These are phyloP conservation scores for Ophraella communa DNA, from an alignment of 2,888 invertebrate genomes.

Conservation along the genomic window DNA sequence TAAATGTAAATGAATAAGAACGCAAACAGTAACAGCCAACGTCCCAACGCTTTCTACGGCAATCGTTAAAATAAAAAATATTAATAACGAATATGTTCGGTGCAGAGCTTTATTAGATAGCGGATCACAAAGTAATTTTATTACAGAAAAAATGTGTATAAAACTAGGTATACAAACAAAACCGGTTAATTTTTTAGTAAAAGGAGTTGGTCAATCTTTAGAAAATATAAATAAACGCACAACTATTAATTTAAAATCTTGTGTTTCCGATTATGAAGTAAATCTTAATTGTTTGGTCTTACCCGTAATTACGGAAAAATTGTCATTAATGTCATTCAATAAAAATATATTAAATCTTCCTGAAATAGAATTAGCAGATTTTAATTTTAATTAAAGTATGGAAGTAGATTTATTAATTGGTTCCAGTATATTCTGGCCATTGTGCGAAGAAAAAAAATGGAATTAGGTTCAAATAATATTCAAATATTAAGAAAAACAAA, in stretches of 20 bases:
- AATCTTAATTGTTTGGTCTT: not conserved
- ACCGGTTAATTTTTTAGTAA: not conserved
- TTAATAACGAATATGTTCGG: not conserved
- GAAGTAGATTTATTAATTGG: not conserved
- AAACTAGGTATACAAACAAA: constrained; percentile 2
- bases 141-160: not conserved
- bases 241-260: not conserved
- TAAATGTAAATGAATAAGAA: too few species aligned
- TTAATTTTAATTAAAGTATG: not conserved
- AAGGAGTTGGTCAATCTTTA: not conserved
- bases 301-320: not conserved
- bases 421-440: not conserved
- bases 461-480: not conserved
- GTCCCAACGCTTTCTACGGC: too few species aligned
- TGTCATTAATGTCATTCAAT: not conserved
- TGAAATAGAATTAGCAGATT: not conserved
- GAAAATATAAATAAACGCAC: not conserved
- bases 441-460: not conserved
- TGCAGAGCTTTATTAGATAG: not conserved
- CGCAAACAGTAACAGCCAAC: too few species aligned
- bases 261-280: not conserved
- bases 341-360: not conserved
- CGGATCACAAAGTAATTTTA: constrained; percentile 1
- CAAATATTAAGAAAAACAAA: not conserved
- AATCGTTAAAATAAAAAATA: not conserved